A percentile compares a stretch with the other conserved stretches of the same genome.
These are phyloP conservation scores for Ladona fulva DNA, from an alignment of 1,140 invertebrate species.

Conservation along the genomic window DNA sequence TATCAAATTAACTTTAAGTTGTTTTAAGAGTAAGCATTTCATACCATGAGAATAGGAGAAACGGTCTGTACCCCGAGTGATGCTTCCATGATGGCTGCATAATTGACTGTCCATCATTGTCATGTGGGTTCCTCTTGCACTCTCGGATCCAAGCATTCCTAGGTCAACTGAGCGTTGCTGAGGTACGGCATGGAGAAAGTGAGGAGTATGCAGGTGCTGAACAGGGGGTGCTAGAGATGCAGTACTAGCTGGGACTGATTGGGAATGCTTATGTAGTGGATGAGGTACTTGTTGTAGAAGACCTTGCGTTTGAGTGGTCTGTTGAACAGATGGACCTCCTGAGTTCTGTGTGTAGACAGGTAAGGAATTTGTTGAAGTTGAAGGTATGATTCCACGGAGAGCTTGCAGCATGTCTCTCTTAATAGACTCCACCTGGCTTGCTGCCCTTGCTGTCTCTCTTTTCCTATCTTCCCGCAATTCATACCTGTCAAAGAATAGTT, in stretches of 20 bases:
- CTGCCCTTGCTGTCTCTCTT: conserved; percentile 37
- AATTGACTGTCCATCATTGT: conserved; percentile 18
- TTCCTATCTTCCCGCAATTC: conserved; percentile 46
- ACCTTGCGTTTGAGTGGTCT: neutral
- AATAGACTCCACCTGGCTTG: conserved; percentile 41
- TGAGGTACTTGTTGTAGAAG: neutral
- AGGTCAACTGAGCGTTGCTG: conserved; percentile 21
- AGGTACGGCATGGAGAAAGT: conserved; percentile 11
- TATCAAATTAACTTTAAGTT: neutral
- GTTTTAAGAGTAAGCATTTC: neutral
- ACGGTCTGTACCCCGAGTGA: conserved; percentile 22
- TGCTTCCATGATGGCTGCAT: conserved; percentile 19
- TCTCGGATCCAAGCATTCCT: conserved; percentile 24
- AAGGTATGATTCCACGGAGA: conserved; percentile 18
- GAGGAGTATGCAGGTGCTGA: conserved; percentile 3
- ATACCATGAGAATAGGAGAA: conserved; percentile 15
- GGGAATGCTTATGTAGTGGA: neutral
- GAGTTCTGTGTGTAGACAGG: conserved; percentile 4
- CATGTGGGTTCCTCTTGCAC: neutral
- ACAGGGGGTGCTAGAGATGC: neutral
- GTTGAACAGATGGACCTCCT: neutral
- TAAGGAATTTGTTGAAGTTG: neutral
- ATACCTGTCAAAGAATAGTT: conserved; percentile 32
- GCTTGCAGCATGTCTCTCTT: conserved; percentile 37
- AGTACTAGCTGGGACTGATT: neutral